These are phyloP conservation scores for Lysiphlebus fabarum DNA, from an alignment of 1,140 invertebrate genomes.

Conservation along the genomic window DNA sequence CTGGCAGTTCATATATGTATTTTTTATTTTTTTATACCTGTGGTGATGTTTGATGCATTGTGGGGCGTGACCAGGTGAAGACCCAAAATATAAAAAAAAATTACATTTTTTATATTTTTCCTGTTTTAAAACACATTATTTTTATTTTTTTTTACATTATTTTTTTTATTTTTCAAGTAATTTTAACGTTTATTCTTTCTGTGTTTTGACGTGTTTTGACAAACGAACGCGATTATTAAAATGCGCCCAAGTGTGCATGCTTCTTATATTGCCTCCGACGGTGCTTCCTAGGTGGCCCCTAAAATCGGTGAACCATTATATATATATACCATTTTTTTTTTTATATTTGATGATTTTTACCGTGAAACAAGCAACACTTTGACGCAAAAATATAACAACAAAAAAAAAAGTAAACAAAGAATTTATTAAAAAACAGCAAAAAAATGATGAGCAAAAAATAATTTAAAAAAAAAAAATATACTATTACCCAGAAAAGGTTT, in stretches of 20 bases:
- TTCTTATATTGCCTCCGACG: constrained; percentile 40
- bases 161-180: no score
- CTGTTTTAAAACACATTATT: neutral
- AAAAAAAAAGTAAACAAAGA: constrained; percentile 1
- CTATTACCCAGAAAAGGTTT: neutral
- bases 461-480: neutral
- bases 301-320: constrained; percentile 26
- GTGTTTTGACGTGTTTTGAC: constrained; percentile 57
- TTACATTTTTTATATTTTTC: constrained; percentile 17
- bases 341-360: constrained; percentile 8
- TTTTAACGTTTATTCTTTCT: constrained; percentile 26
- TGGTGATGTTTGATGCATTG: constrained; percentile 36
- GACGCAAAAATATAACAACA: neutral
- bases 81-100: constrained; percentile 10
- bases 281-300: constrained; percentile 45
- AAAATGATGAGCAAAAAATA: constrained; percentile 5
- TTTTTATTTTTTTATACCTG: neutral
- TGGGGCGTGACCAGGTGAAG: constrained; percentile 30
- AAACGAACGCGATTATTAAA: constrained; percentile 52
- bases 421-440: neutral
- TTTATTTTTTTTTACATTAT: no score
- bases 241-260: constrained; percentile 20
- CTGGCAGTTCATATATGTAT: no score
- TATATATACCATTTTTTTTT: constrained; percentile 20
- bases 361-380: constrained; percentile 7